Evolutionary conservation across 2,797 vertebrate species (phyloP).

Genomic region (Platyrinchus mystaceus): DNA sequence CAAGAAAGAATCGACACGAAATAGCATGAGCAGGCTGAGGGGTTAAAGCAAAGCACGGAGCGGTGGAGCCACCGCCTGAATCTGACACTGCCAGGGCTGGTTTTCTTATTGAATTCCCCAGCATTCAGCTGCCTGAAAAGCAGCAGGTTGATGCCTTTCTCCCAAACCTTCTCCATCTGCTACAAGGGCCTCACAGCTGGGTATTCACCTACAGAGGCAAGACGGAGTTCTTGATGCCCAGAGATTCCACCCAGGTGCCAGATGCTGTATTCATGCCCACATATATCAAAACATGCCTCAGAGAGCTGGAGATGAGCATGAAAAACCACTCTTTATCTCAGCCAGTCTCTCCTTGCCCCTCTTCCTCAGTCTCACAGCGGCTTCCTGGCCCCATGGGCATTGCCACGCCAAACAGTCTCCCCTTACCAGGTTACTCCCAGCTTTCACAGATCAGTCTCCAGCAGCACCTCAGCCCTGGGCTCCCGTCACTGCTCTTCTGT

Average conservation of each 20-base stretch:
- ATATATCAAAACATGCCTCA: not conserved
- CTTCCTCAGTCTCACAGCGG: not conserved
- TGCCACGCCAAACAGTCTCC: not conserved
- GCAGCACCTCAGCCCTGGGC: not conserved
- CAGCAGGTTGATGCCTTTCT: not conserved
- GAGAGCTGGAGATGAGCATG: not conserved
- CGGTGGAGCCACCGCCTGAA: rapidly evolving
- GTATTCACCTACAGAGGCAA: not conserved
- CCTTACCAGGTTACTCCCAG: rapidly evolving
- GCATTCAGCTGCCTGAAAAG: not conserved
- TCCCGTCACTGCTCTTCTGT: rapidly evolving
- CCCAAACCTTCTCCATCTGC: not conserved
- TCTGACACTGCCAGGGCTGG: not conserved
- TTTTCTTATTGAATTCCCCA: not conserved
- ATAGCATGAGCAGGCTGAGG: not conserved
- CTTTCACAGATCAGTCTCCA: not conserved
- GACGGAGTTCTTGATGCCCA: not conserved
- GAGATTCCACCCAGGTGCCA: not conserved
- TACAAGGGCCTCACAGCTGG: not conserved
- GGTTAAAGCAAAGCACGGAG: not conserved
- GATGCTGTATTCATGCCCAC: not conserved
- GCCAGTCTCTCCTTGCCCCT: not conserved
- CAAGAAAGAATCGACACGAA: rapidly evolving
- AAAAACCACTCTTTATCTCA: not conserved
- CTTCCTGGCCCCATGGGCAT: rapidly evolving